phyloP scores from a whole-genome alignment of 2,888 invertebrate genomes.

The Metacarcinus magister region DNA sequence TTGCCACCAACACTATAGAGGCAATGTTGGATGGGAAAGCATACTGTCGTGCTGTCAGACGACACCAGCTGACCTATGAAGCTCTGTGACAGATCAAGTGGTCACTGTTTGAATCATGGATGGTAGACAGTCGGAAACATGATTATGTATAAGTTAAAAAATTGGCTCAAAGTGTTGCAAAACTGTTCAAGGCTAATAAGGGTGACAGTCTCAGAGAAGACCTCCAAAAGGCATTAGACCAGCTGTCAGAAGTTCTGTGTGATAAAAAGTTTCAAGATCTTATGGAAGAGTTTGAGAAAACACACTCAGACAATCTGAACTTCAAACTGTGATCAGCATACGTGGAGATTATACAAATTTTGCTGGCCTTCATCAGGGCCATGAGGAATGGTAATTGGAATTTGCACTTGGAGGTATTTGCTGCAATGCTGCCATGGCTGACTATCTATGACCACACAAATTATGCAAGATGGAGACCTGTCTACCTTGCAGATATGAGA shows the following conservation, averaged over 20 bases:
- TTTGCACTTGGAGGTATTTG: background rate
- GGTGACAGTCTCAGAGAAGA: background rate
- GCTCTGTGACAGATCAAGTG: conserved; percentile 53
- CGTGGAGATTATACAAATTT: background rate
- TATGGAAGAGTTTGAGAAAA: background rate
- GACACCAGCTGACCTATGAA: conserved; percentile 43
- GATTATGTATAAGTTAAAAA: background rate
- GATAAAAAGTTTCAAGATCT: background rate
- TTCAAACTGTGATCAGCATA: background rate
- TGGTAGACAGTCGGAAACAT: background rate
- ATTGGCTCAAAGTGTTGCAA: background rate
- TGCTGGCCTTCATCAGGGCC: conserved; percentile 39
- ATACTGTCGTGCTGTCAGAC: background rate
- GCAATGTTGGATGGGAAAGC: conserved; percentile 12
- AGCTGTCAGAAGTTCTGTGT: conserved; percentile 16
- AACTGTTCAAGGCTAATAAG: background rate
- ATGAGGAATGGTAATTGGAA: background rate
- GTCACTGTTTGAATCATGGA: conserved; percentile 50
- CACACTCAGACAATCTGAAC: background rate
- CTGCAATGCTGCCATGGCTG: conserved; percentile 56
- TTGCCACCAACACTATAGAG: background rate
- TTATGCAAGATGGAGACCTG: conserved; percentile 50
- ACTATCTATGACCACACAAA: conserved; percentile 56
- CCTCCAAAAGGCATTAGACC: background rate
- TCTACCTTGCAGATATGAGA: conserved; percentile 55